A percentile compares a stretch with the other conserved stretches of the same genome.
phyloP scores from a whole-genome alignment of 2,113 vertebrate species.

The Tetrao urogallus region DNA sequence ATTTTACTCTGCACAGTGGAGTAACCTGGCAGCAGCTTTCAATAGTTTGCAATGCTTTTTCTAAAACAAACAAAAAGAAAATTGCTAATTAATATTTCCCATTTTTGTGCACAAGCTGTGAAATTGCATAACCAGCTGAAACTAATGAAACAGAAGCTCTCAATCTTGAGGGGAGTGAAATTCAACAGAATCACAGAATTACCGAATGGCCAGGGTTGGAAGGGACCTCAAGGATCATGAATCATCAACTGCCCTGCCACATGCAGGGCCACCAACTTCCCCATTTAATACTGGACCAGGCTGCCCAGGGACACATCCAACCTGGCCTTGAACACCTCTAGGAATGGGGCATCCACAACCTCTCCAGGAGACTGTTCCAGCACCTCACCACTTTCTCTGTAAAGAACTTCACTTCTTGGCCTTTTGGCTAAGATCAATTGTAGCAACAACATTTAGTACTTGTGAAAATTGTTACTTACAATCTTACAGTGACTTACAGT shows the following conservation, averaged over 20 bases:
- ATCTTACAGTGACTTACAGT: background rate
- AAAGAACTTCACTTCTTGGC: too few relatives aligned
- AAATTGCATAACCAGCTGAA: conserved; percentile 62
- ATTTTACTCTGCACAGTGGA: conserved; percentile 18
- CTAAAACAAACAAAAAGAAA: conserved; percentile 62
- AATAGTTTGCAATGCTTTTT: conserved; percentile 48
- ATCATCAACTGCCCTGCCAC: too few relatives aligned
- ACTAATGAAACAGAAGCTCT: conserved; percentile 49
- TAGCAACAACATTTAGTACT: background rate
- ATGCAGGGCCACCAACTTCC: too few relatives aligned
- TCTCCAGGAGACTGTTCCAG: too few relatives aligned
- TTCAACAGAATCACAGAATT: background rate
- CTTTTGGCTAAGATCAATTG: too few relatives aligned
- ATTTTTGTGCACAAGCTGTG: conserved; percentile 63
- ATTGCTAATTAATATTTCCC: conserved; percentile 77
- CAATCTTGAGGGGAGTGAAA: background rate
- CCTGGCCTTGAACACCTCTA: too few relatives aligned
- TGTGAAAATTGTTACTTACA: background rate
- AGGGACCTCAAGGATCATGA: too few relatives aligned
- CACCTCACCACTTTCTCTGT: too few relatives aligned
- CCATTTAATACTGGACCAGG: too few relatives aligned
- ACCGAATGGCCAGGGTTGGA: too few relatives aligned
- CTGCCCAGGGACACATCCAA: too few relatives aligned
- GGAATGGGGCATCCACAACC: too few relatives aligned
- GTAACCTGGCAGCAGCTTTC: conserved; percentile 44